Evolutionary conservation across 1,140 invertebrate species (phyloP), one percentile per base, ranked within the genome.

Genomic region (Heliothis subflexa): DNA sequence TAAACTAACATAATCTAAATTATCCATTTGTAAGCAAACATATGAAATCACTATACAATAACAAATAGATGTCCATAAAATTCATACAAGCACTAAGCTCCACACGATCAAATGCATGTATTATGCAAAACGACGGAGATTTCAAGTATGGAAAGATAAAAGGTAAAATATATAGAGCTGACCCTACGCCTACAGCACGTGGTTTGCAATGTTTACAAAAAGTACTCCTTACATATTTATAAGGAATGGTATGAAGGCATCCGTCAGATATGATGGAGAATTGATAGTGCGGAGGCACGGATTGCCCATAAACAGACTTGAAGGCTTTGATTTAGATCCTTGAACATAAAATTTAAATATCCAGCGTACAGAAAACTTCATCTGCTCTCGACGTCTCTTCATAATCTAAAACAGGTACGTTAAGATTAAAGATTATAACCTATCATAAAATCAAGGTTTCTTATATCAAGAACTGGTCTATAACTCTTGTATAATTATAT

Each of bases 71-170:
- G 47, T 72, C n/a, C 18, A 50, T 59, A 75, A 75, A 75, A 64
- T 64, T 52, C 52, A 45, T 25, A 21, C 47, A 14, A 47, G 59
- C 47, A 75, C 73, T 75, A 75, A 75, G 62, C 50, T 68, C 40
- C 18, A 62, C 28, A 54, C 50, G 33, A 71, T 33, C 68, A 54
- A 72, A 70, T 76, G 59, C 66, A 81, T 84, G 81, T 80, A 84
- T 83, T 84, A 86, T 86, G 83, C 80, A 79, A 81, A 80, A 79
- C 78, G 72, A 71, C 81, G 71, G 45, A 78, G 70, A 80, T 80
- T 75, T 73, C 81, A 76, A 64, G 81, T 84, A 84, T 82, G 78
- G 79, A 71, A 80, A 79, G 83, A 80, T 85, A 74, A 76, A 54
- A 79, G 28, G 71, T 64, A 54, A 76, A 80, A 55, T 57, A 73